Conservation (phyloP, 2,113 vertebrate genomes). For the Bos indicus region DNA sequence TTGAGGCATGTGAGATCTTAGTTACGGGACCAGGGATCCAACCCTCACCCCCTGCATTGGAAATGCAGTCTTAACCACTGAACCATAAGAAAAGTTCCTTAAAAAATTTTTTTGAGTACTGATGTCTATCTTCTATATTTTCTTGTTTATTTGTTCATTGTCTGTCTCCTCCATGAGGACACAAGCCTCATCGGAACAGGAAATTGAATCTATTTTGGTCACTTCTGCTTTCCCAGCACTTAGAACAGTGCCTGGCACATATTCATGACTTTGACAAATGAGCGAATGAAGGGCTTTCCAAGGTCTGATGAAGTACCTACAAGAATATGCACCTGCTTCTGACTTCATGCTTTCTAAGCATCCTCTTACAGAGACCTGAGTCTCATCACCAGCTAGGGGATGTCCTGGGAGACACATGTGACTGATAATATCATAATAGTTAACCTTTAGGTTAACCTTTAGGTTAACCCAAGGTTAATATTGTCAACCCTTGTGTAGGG, state of each 20-base stretch:
- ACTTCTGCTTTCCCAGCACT: neutral
- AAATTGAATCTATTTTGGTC: neutral
- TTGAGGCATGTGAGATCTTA: neutral
- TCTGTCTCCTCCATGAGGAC: neutral
- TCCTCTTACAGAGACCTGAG: neutral
- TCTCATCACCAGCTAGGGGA: neutral
- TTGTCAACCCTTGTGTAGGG: neutral
- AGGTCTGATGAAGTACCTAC: neutral
- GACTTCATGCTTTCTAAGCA: neutral
- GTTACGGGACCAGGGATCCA: neutral
- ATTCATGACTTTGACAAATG: neutral
- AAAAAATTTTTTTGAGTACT: neutral
- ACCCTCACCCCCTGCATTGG: neutral
- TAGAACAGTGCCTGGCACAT: neutral
- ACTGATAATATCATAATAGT: neutral
- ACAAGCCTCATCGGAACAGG: neutral
- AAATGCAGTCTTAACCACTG: neutral
- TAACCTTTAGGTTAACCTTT: neutral
- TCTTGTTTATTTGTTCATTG: neutral
- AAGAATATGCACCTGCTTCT: neutral
- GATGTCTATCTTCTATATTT: neutral
- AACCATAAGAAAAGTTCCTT: neutral
- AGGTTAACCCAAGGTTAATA: neutral
- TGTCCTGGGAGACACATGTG: neutral
- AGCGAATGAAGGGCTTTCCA: neutral